Evolutionary conservation across 2,797 vertebrate genomes (phyloP).

Genomic region (Helarctos malayanus): DNA sequence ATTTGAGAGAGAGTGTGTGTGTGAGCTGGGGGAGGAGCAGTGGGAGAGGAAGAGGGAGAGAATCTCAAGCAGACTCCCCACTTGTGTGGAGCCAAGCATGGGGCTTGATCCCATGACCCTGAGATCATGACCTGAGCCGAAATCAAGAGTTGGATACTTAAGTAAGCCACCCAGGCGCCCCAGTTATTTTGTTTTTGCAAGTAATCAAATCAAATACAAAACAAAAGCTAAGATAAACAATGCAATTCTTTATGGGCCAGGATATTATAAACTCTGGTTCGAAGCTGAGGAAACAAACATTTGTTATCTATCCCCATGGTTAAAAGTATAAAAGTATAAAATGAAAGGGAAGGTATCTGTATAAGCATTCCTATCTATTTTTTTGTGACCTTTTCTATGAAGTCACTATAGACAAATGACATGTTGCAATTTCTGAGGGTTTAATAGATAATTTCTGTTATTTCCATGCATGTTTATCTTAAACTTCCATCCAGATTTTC

Average conservation of each 20-base stretch:
- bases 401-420: not conserved
- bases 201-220: conserved; percentile 6
- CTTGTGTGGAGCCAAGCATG: not conserved
- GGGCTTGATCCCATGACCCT: not conserved
- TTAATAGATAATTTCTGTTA: not conserved
- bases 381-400: not conserved
- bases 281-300: not conserved
- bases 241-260: not conserved
- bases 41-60: not conserved
- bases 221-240: conserved; percentile 25
- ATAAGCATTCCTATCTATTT: not conserved
- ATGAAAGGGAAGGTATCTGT: not conserved
- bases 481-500: not conserved
- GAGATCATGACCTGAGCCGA: not conserved
- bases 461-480: not conserved
- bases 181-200: conserved; percentile 37
- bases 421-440: not conserved
- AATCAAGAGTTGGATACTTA: not conserved
- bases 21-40: not conserved
- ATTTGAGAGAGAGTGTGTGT: not conserved
- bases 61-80: not conserved
- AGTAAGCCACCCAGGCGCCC: not conserved
- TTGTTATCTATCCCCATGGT: not conserved
- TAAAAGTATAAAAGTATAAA: conserved; percentile 6
- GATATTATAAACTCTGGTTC: conserved; percentile 42